Evolutionary conservation across 2,797 vertebrate species (phyloP), one percentile per base, ranked within the genome.

Genomic region (Oreochromis mossambicus): DNA sequence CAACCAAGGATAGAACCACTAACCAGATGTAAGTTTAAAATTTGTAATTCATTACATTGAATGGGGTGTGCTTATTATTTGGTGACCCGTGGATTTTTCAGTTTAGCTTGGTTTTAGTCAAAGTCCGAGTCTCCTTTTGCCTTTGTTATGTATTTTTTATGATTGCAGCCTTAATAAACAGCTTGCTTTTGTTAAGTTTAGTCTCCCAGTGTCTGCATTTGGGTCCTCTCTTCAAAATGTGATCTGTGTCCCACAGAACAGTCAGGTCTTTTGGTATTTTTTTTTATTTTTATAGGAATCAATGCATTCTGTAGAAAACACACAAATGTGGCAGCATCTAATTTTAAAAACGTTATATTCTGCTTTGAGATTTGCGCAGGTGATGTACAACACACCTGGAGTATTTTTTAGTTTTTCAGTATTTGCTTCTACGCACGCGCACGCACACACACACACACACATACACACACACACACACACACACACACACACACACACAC

Each of bases 131-230:
- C 15, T 1, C 56, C 56, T 1, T 61, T 61, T 61, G 9, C 29
- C 56, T 61, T 61, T 61, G 1, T 19, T 61, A 61, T 34, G 56
- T 61, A 61, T 61, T 61, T 19, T 34, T 19, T 11, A 10, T 61
- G 56, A 61, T 61, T 61, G 56, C 1, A 34, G 15, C 15, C 56
- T 61, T 61, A 61, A 4, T n/a, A 0, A 63, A 63, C 58, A n/a
- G 2, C 4, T 36, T 63, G 2, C 6, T 36, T n/a, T 63, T 36
- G 58, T 63, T 63, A 63, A 63, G 58, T 12, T 19, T 36, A 63
- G 6, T 63, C 17, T 63, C 17, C 32, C 17, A 1, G 0, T 1
- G 0, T n/a, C 17, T 63, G 0, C 0, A 12, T 63, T 63, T n/a
- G 58, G 32, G 10, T 36, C 58, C 6, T 36, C 6, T 63, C 58